Evolutionary conservation across 1,140 invertebrate genomes (phyloP).

Genomic region (Chelonus insularis): DNA sequence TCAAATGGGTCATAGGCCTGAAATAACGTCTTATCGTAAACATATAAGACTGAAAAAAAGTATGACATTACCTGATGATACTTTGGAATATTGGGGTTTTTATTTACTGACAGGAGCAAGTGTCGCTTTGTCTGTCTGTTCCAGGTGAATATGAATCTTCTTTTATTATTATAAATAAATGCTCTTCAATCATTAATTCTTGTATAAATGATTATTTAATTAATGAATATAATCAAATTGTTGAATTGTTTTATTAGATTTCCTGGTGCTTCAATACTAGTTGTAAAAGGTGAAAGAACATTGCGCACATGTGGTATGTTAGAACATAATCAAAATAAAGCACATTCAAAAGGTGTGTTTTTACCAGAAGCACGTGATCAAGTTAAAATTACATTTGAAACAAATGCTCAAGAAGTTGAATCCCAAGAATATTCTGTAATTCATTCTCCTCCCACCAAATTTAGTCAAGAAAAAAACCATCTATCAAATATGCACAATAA

Average conservation of each 20-base stretch:
- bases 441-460: too few species aligned
- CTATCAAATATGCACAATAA: background rate
- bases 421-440: constrained; percentile 36
- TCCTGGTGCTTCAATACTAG: constrained; percentile 75
- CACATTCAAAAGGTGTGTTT: constrained; percentile 53
- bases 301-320: constrained; percentile 76
- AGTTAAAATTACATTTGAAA: constrained; percentile 71
- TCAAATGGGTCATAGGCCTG: constrained; percentile 71
- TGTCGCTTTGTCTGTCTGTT: constrained; percentile 77
- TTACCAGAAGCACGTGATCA: constrained; percentile 65
- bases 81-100: constrained; percentile 87
- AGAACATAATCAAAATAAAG: constrained; percentile 69
- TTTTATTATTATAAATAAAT: too few species aligned
- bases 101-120: constrained; percentile 76
- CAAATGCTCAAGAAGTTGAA: constrained; percentile 58
- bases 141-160: constrained; percentile 57
- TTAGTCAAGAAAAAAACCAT: background rate
- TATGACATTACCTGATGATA: constrained; percentile 81
- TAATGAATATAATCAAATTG: too few species aligned
- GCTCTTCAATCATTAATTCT: too few species aligned
- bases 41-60: constrained; percentile 78
- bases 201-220: too few species aligned
- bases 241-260: too few species aligned
- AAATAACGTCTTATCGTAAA: constrained; percentile 70
- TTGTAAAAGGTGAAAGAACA: constrained; percentile 76